Base-by-base conservation (phyloP, 2,888 invertebrate genomes). In the Cheilosia variabilis region DNA sequence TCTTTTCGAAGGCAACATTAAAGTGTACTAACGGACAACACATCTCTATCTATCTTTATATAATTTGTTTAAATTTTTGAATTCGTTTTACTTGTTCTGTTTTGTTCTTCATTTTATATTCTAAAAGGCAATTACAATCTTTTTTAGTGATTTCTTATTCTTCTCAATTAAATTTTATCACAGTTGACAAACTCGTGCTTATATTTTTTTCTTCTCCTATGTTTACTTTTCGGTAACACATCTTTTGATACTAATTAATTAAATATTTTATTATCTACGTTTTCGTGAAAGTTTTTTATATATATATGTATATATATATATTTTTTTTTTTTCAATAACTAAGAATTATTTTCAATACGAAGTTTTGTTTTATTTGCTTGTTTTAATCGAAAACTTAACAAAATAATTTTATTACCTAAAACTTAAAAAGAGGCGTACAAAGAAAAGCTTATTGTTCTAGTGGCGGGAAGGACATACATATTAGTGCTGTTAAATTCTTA, bases 81-180 rank as follows among this genome's bases (percentile, higher is more conserved):
- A 47, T 55, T 60, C 53, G 27, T 22, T 22, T 63, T 52, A 79
- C 62, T 62, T 69, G 47, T 52, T 55, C 45, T 58, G 37, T 68
- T 27, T 43, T 65, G 43, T 50, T 73, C 50, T 53, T 65, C 22
- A 22, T 69, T 43, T 31, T 66, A 62, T 71, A 73, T 76, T 72
- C 80, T 81, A 86, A 76, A 86, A 80, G 86, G 81, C 81, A 81
- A 81, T 76, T 81, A 81, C 75, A 86, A 81, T 80, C 75, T 66
- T 80, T 76, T 71, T 72, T 69, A 60, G 55, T 81, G 75, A 76
- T 76, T 81, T 58, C 17, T 63, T 69, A n/a, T 55, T 78, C 22
- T 77, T 60, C 72, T 72, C 58, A 73, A 68, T 68, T 58, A 24
- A 66, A 77, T 69, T 78, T 73, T 82, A 87, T 87, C 82, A 87